phyloP scores from a whole-genome alignment of 2,888 invertebrate genomes.

The Zele albiditarsus region DNA sequence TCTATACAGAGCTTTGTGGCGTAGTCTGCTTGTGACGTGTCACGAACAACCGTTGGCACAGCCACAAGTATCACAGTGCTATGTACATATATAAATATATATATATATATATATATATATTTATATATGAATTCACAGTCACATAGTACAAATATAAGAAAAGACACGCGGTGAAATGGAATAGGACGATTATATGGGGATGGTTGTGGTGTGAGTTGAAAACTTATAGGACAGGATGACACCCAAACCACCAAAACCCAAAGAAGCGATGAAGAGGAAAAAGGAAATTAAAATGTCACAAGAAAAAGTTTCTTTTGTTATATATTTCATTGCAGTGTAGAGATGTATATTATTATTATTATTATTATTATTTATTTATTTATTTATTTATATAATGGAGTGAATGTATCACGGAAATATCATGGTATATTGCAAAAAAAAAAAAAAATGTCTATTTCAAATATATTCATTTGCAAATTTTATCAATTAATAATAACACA shows the following conservation, averaged over 20 bases:
- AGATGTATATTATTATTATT: too few relatives aligned
- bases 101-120: slow-evolving; percentile 20
- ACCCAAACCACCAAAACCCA: slow-evolving; percentile 13
- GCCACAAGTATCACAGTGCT: slow-evolving; percentile 16
- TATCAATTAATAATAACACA: too few relatives aligned
- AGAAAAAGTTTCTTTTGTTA: slow-evolving; percentile 56
- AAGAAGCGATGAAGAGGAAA: slow-evolving; percentile 50
- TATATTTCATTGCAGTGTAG: not conserved
- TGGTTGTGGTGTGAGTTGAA: slow-evolving; percentile 10
- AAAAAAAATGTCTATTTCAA: too few relatives aligned
- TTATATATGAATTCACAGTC: not conserved
- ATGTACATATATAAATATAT: slow-evolving; percentile 22
- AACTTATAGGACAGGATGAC: slow-evolving; percentile 2
- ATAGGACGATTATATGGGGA: slow-evolving; percentile 15
- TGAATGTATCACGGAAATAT: slow-evolving; percentile 4
- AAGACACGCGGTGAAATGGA: not conserved
- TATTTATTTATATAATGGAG: not conserved
- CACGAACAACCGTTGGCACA: slow-evolving; percentile 34
- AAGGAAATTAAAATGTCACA: slow-evolving; percentile 68
- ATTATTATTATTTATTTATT: not conserved
- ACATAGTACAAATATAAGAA: slow-evolving; percentile 8
- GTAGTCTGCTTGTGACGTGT: slow-evolving; percentile 34
- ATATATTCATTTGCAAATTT: too few relatives aligned
- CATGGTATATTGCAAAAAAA: not conserved
- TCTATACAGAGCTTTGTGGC: slow-evolving; percentile 29